Base-by-base conservation (phyloP, 2,888 invertebrate genomes). In the Drosophila tripunctata region DNA sequence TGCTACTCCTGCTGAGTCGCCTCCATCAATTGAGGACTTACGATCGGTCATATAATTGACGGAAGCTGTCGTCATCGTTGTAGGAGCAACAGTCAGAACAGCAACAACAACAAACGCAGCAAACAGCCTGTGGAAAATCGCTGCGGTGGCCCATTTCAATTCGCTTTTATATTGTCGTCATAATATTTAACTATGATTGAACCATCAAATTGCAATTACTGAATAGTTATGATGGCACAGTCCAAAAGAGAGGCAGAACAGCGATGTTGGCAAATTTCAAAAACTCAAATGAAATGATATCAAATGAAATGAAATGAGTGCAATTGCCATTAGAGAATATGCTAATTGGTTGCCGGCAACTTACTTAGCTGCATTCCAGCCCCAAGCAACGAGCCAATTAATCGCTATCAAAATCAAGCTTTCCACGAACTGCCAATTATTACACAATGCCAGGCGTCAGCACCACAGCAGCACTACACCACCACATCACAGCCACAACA, bases 351-450 rank as follows among this genome's bases (percentile, higher is more conserved):
- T 45, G 45, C 12, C 6, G 22, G 51, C 58, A 60, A 67, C 68
- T 65, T 74, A 67, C 62, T 66, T 61, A 67, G 76, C 64, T 48
- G 54, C 72, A 67, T 82, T 69, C 69, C 69, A 43, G 51, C 40
- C 57, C 8, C 54, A 36, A 22, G 38, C 33, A 17, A 24, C 31
- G 56, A 73, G 77, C 84, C 80, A 86, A 81, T 81, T 81, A 81
- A 86, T 83, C 80, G 84, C 64, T 62, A 65, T 83, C 81, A 72
- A 80, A 87, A 77, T 87, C 81, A 38, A 56, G 68, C 75, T 57
- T 81, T 81, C 81, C 78, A 84, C 71, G 81, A 81, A 81, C 87
- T 87, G 81, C 85, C 81, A 81, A 81, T 81, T 81, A 81, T 87
- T 87, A 87, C 87, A 87, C 81, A 81, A 87, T 80, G 80, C 55